These are phyloP conservation scores for Anaspis maculata DNA, from an alignment of 2,888 invertebrate species.

Conservation along the genomic window DNA sequence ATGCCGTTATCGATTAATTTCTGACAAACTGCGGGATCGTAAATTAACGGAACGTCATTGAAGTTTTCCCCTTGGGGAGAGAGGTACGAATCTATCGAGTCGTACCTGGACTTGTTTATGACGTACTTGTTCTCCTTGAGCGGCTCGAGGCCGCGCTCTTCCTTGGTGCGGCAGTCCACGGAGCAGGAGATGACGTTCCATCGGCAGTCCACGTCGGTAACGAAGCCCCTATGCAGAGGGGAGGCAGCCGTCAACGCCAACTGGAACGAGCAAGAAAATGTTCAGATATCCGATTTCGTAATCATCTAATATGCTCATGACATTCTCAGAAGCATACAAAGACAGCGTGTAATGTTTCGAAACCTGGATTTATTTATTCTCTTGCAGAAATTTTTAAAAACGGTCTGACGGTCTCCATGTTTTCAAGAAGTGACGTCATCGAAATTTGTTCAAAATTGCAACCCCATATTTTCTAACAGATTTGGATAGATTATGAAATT, in stretches of 20 bases:
- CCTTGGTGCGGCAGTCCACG: conserved; percentile 89
- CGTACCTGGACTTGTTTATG: conserved; percentile 92
- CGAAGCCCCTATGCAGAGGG: conserved; percentile 85
- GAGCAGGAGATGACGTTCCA: conserved; percentile 96
- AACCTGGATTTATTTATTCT: background rate
- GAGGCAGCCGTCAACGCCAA: conserved; percentile 95
- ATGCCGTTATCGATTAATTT: conserved; percentile 81
- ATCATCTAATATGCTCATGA: background rate
- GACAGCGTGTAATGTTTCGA: background rate
- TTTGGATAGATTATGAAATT: no score
- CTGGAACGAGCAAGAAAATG: conserved; percentile 41
- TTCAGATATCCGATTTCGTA: background rate
- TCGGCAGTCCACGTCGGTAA: conserved; percentile 94
- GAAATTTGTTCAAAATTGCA: no score
- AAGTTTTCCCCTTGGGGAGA: conserved; percentile 83
- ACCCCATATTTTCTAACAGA: no score
- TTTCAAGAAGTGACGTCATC: no score
- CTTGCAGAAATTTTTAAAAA: background rate
- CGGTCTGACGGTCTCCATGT: background rate
- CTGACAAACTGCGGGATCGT: conserved; percentile 75
- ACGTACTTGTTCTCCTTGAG: conserved; percentile 67
- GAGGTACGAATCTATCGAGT: conserved; percentile 95
- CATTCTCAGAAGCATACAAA: no score
- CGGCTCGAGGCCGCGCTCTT: conserved; percentile 78
- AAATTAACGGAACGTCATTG: conserved; percentile 88